Percentiles rank a stretch among this genome's conserved stretches.
Conservation (phyloP, 35 echinoderm and acorn worm species). For the Apostichopus parvimensis region DNA sequence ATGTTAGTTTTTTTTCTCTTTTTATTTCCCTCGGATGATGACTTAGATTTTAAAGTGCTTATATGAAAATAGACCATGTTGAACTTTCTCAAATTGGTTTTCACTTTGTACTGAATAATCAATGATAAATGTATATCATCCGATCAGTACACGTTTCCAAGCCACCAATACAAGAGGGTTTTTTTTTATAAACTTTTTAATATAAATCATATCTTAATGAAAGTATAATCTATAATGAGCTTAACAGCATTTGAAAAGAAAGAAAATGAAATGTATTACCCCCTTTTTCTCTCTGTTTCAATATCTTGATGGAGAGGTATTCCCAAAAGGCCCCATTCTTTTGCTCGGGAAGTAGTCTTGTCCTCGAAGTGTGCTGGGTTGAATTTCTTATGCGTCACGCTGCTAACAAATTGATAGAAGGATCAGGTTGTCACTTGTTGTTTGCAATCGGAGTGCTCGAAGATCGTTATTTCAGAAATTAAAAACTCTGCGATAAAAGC, state of each 20-base stretch:
- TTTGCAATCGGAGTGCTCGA: constrained; percentile 31
- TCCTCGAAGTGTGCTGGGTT: constrained; percentile 30
- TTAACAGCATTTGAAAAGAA: not conserved
- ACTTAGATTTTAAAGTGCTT: not conserved
- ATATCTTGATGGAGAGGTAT: not conserved
- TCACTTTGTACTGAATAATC: not conserved
- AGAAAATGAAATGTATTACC: too few species aligned
- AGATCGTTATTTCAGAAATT: constrained; percentile 50
- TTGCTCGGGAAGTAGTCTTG: constrained; percentile 25
- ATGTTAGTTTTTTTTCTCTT: too few species aligned
- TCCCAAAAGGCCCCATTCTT: constrained; percentile 38
- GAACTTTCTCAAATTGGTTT: too few species aligned
- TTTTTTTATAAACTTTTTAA: too few species aligned
- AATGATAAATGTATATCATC: not conserved
- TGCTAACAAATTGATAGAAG: constrained; percentile 25
- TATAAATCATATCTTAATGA: not conserved
- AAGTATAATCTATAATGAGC: not conserved
- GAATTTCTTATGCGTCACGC: constrained; percentile 19
- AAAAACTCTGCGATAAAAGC: constrained; percentile 8
- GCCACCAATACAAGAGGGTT: not conserved
- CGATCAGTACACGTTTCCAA: not conserved
- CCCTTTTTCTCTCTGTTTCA: not conserved
- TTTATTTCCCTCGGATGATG: not conserved
- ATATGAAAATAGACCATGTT: not conserved
- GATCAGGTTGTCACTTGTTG: constrained; percentile 50